Percentiles rank a stretch among this genome's conserved stretches.
phyloP scores from a whole-genome alignment of 2,113 vertebrate species.

The Callionymus lyra region DNA sequence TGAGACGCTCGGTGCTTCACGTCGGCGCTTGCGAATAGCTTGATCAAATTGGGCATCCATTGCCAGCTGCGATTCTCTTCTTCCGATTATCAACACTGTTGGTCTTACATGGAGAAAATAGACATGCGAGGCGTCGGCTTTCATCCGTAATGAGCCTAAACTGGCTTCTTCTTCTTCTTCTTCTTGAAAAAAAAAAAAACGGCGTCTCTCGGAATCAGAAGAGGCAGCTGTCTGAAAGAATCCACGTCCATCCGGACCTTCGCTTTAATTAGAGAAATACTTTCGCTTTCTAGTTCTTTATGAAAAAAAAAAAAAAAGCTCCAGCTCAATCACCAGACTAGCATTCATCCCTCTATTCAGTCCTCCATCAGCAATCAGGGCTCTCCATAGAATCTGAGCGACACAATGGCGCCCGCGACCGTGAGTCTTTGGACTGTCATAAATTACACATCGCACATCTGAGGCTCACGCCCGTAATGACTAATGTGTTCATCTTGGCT shows the following conservation, averaged over 20 bases:
- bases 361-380: no score
- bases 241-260: slow-evolving; percentile 54
- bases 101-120: slow-evolving; percentile 11
- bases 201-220: slow-evolving; percentile 40
- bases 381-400: no score
- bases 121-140: slow-evolving; percentile 19
- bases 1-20: no score
- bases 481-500: no score
- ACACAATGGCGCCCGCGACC: no score
- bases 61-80: slow-evolving; percentile 18
- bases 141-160: slow-evolving; percentile 45
- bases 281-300: slow-evolving; percentile 27
- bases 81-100: slow-evolving; percentile 9
- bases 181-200: slow-evolving; percentile 41
- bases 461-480: no score
- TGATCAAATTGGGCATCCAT: slow-evolving; percentile 2
- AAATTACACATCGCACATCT: no score
- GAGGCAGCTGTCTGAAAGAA: slow-evolving; percentile 64
- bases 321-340: slow-evolving; percentile 36
- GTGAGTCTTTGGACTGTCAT: no score
- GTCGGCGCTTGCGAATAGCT: no score
- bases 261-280: slow-evolving; percentile 57
- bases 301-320: slow-evolving; percentile 34
- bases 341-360: no score
- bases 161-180: slow-evolving; percentile 47